These are phyloP conservation scores for Machaerirhynchus nigripectus DNA, from an alignment of 2,113 vertebrate genomes.

Conservation along the genomic window DNA sequence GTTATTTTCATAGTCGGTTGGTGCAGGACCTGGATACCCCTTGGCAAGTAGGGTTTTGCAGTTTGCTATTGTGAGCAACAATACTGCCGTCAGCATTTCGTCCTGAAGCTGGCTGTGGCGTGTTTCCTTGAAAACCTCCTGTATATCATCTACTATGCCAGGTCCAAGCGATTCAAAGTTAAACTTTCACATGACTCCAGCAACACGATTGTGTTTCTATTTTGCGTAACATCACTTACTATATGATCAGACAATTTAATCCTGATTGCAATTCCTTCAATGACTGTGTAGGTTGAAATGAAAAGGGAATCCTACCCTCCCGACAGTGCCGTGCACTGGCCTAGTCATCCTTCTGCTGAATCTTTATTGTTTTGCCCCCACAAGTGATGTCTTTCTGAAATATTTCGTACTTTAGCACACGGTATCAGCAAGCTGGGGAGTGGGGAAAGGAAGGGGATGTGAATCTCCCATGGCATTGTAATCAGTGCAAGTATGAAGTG, in stretches of 20 bases:
- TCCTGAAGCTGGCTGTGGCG: not conserved
- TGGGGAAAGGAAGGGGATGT: not conserved
- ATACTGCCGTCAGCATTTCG: not conserved
- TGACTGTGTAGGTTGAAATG: not conserved
- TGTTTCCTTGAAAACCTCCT: not conserved
- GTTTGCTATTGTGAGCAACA: not conserved
- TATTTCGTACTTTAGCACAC: not conserved
- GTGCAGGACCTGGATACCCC: not conserved
- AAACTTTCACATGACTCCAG: not conserved
- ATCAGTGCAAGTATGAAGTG: not conserved
- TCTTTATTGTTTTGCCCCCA: not conserved
- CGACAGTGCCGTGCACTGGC: not conserved
- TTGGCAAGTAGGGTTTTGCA: not conserved
- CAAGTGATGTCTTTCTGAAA: not conserved
- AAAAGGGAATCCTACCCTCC: not conserved
- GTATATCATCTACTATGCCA: not conserved
- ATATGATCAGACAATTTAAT: constrained; percentile 7
- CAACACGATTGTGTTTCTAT: not conserved
- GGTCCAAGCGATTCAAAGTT: not conserved
- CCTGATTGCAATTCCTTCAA: not conserved
- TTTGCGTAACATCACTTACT: not conserved
- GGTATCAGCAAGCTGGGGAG: not conserved
- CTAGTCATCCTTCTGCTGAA: not conserved
- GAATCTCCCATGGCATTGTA: not conserved
- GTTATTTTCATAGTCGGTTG: not conserved